Evolutionary conservation across 1,140 invertebrate genomes (phyloP), one percentile per base, ranked within the genome.

Genomic region (Colletes gigas): DNA sequence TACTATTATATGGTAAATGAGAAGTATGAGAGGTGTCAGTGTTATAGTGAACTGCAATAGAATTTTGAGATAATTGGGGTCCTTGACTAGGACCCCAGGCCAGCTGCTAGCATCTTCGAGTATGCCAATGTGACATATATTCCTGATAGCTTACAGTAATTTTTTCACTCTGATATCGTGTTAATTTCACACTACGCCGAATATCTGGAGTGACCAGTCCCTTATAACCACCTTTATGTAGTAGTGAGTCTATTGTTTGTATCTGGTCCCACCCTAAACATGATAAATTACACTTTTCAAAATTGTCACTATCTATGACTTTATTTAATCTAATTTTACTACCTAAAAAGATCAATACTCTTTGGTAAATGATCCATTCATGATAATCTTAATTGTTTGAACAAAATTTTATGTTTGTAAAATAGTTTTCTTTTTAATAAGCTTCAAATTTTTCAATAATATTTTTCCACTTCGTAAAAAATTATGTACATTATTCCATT

Each of bases 141-240:
- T 98, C 98, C 88, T 96, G 95, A 94, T 98, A 98, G 89, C 95
- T 96, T 78, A 97, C 95, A 17, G 96, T 96, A 41, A 98, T 95
- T 93, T 98, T 97, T 91, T 98, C 97, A 91, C 97, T 97, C 90
- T 99, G 98, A 93, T 99, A 99, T 87, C 98, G 96, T 57, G 98
- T 99, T 81, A 99, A 94, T 93, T 98, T 98, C 84, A 99, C 97
- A 84, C 95, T 96, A 87, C 97, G 95, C 76, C 99, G 95, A 85
- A 98, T 95, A 57, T 98, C 96, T 72, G 96, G 95, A 44, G 97
- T 98, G 21, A 99, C 98, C 7, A 95, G 91, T 50, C 98, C 98
- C 89, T 98, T 98, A 93, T 97, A 99, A 41, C 99, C 99, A 79
- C 98, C 99, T 93, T 99, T 99, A 71, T 98, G 96, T 15, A 99